Base-by-base conservation (phyloP, 2,797 vertebrate genomes). In the Sarcophilus harrisii region DNA sequence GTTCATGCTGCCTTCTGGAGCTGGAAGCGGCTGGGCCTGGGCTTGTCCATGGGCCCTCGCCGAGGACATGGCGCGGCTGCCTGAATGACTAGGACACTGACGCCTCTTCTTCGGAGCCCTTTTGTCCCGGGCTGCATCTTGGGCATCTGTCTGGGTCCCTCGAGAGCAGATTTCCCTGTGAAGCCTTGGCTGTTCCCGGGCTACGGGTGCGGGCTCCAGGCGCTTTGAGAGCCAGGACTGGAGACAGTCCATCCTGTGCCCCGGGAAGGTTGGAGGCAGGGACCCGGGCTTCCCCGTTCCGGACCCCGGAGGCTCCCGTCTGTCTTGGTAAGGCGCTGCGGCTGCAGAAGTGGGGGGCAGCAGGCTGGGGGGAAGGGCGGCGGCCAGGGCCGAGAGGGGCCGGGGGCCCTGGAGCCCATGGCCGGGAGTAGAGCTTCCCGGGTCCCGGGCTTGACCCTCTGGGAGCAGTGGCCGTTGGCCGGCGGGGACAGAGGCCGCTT, bases 31-130 rank as follows among this genome's bases (percentile, higher is more conserved):
- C 9, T 10, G 29, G 10, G 29, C 11, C 59, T 60, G 10, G 12
- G 29, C 28, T 60, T 12, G 10, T 29, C 59, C 2, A 12, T 0
- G 5, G 11, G 2, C 11, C 59, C 0, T 3, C 10, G 29, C 29
- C 12, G 29, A 60, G 11, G 28, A 60, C 29, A 3, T 30, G 29
- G 59, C 3, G 29, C 99, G 99, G 0, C 99, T 98, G 95, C 99
- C 99, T 95, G 99, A 99, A 1, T 99, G 98, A 91, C 99, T 99
- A 0, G 99, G 99, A 0, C 99, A 99, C 97, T 99, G 98, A 27
- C 99, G 98, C 95, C 99, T 98, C 98, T 99, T 99, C 98, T 99
- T 99, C 97, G 98, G 99, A 97, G 99, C 99, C 10, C 98, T 98
- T 97, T 99, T 99, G 0, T 99, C 99, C n/a, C 99, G 98, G 96